Evolutionary conservation across 2,888 invertebrate species (phyloP).

Genomic region (Heteromyza rotundicornis): DNA sequence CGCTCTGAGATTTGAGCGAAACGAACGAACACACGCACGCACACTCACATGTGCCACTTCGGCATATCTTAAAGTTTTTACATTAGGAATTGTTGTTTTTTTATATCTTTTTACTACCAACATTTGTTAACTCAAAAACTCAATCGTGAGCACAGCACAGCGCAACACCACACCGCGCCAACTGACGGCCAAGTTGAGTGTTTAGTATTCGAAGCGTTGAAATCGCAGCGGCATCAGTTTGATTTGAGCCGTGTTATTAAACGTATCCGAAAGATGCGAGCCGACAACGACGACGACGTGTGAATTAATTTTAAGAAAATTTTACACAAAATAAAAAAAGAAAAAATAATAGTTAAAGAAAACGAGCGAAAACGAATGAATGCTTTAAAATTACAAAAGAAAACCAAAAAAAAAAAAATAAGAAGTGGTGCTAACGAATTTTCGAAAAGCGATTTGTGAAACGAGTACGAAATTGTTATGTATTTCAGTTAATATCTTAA

Average conservation of each 20-base stretch:
- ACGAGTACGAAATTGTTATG: too few species aligned
- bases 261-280: constrained; percentile 56
- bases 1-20: not conserved
- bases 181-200: constrained; percentile 19
- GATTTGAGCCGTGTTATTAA: constrained; percentile 60
- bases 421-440: too few species aligned
- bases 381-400: not conserved
- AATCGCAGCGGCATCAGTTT: constrained; percentile 50
- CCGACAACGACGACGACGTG: constrained; percentile 32
- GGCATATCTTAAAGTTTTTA: constrained; percentile 12
- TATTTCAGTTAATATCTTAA: too few species aligned
- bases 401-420: too few species aligned
- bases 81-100: too few species aligned
- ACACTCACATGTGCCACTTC: not conserved
- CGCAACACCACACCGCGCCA: not conserved
- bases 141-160: constrained; percentile 18
- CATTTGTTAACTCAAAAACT: constrained; percentile 23
- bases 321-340: constrained; percentile 8
- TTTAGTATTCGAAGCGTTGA: constrained; percentile 24
- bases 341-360: too few species aligned
- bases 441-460: not conserved
- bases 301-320: constrained; percentile 17
- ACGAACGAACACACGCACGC: constrained; percentile 2
- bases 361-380: constrained; percentile 14
- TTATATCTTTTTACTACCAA: constrained; percentile 15